Base-by-base conservation (phyloP, 2,888 invertebrate genomes). In the Drosophila stalkeri region DNA sequence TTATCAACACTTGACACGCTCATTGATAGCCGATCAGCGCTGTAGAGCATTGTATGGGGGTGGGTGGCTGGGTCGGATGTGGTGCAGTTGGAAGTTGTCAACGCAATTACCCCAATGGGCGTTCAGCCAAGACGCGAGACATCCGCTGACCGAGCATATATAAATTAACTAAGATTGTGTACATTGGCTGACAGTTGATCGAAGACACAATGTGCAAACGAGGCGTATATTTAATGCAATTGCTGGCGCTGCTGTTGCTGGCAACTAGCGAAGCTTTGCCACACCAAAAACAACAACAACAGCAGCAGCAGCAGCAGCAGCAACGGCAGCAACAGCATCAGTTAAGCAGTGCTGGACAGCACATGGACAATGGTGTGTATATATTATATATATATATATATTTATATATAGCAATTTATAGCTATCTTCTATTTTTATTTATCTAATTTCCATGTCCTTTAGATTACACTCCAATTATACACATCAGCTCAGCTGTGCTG, bases 401-500 rank as follows among this genome's bases (percentile, higher is more conserved):
- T n/a, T n/a, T 89, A 72, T 72, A 37, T 33, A 2, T 33, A 8
- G 2, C 33, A 9, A 33, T 33, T 33, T 33, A 33, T 33, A 33
- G 8, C 2, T 9, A 9, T 33, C 9, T 9, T 6, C 9, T n/a
- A 8, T 7, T 16, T 14, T 2, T 1, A n/a, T 12, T 12, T 12
- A 12, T 43, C 11, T 39, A 14, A 16, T 16, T 5, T 16, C 11
- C 16, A 6, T 52, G 8, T 12, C 0, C 9, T 0, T 16, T 7
- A 55, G 55, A 55, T 3, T 41, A 41, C n/a, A 27, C 41, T 6
- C 82, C 90, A 0, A 68, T 86, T 0, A 72, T 87, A 46, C 88
- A 85, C 20, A 86, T 91, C 2, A 91, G 77, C 27, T 91, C 91
- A 0, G 79, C 82, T 0, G 77, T 91, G 11, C 60, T 91, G 14